Percentiles rank a stretch among this genome's conserved stretches.
Conservation (phyloP, 2,888 invertebrate genomes). For the Pammene fasciana region DNA sequence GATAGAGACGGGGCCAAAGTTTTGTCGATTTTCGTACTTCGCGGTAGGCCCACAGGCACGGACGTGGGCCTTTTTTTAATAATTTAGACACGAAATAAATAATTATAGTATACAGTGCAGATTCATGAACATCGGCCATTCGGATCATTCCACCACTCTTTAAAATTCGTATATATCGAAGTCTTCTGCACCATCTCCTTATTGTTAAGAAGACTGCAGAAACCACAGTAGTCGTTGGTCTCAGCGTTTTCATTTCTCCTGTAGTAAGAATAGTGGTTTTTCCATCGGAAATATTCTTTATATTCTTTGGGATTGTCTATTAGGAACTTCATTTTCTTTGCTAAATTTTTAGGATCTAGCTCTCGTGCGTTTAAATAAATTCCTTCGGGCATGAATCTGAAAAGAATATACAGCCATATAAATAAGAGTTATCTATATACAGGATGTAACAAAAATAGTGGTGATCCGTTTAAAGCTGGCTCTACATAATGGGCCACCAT, state of each 20-base stretch:
- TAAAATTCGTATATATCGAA: constrained; percentile 39
- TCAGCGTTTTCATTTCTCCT: constrained; percentile 47
- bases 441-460: too few species aligned
- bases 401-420: constrained; percentile 34
- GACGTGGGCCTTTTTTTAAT: too few species aligned
- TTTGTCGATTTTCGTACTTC: too few species aligned
- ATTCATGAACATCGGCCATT: not conserved
- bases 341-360: constrained; percentile 45
- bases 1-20: too few species aligned
- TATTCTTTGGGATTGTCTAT: constrained; percentile 48
- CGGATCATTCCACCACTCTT: constrained; percentile 39
- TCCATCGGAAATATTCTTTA: constrained; percentile 52
- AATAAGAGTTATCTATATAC: too few species aligned
- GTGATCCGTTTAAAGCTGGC: too few species aligned
- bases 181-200: constrained; percentile 31
- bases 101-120: too few species aligned
- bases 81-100: too few species aligned
- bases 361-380: constrained; percentile 50
- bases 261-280: constrained; percentile 52
- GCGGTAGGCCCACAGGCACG: too few species aligned
- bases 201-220: constrained; percentile 52
- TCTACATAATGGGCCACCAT: too few species aligned
- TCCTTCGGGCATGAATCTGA: constrained; percentile 56
- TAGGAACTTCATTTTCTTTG: constrained; percentile 48
- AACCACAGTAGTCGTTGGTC: constrained; percentile 51